Evolutionary conservation across 2,888 invertebrate species (phyloP), one percentile per base, ranked within the genome.

Genomic region (Rhaphigaster nebulosa): DNA sequence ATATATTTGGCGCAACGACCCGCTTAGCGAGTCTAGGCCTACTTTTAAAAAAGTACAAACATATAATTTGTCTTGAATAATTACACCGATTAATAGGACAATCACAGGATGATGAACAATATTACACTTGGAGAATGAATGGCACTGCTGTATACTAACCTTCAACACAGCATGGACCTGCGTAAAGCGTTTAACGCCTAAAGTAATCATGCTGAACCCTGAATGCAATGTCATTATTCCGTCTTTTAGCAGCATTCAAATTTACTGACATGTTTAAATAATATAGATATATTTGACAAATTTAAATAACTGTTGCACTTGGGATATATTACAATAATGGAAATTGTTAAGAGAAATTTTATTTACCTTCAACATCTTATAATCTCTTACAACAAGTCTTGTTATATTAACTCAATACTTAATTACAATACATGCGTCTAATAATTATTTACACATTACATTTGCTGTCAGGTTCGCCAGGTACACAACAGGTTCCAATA

Each of bases 81-180:
- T 45, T 6, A 45, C 4, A 10, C 45, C 45, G 45, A 45, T 45
- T 45, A 45, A 45, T 45, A 6, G n/a, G 45, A 45, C 45, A 45
- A 45, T 45, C 10, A 45, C 10, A 45, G 4, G 45, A 8, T 60
- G 65, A 29, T 65, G n/a, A 29, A 29, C 13, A 56, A 56, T 56
- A 56, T 56, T 2, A 56, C 8, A n/a, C 34, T 70, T 70, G 34
- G 12, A 29, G 20, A 65, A 29, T 65, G 15, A 34, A 65, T 65
- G 29, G 65, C 5, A 34, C 34, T 20, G 10, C 34, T 70, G 34
- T 34, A 70, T 70, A 70, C 70, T 70, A 70, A 70, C 70, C 70
- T 34, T 70, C 70, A 70, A 70, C 20, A 34, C 34, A 70, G 70
- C 70, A 70, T 70, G 70, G 70, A 70, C 29, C 70, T 70, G 70